These are phyloP conservation scores for Chloropsis cyanopogon DNA, from an alignment of 2,113 vertebrate genomes.

Conservation along the genomic window DNA sequence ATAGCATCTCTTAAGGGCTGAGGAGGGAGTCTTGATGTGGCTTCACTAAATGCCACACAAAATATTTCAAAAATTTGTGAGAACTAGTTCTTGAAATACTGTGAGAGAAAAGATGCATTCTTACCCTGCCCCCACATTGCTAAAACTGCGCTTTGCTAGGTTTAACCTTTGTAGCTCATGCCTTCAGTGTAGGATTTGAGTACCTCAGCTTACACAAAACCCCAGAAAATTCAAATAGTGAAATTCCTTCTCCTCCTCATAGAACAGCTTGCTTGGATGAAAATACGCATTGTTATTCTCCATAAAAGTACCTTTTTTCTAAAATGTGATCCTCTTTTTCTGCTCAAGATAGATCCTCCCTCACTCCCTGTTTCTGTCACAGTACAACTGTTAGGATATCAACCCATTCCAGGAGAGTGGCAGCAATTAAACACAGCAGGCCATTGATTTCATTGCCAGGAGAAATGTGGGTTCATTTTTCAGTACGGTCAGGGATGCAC, in stretches of 20 bases:
- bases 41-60: background rate
- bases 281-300: background rate
- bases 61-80: constrained; percentile 49
- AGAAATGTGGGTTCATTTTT: background rate
- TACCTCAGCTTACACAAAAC: background rate
- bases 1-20: constrained; percentile 17
- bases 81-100: constrained; percentile 5
- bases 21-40: constrained; percentile 1
- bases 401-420: background rate
- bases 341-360: background rate
- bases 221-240: background rate
- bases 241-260: background rate
- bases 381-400: background rate
- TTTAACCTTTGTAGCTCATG: background rate
- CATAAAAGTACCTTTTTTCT: background rate
- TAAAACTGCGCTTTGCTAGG: background rate
- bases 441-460: background rate
- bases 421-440: background rate
- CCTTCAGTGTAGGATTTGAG: background rate
- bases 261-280: background rate
- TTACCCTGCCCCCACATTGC: constrained; percentile 20
- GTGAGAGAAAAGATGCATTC: constrained; percentile 38
- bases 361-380: background rate
- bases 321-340: background rate
- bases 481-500: background rate